These are phyloP conservation scores for Bathybates hornii DNA, from an alignment of 2,113 vertebrate genomes.

Conservation along the genomic window DNA sequence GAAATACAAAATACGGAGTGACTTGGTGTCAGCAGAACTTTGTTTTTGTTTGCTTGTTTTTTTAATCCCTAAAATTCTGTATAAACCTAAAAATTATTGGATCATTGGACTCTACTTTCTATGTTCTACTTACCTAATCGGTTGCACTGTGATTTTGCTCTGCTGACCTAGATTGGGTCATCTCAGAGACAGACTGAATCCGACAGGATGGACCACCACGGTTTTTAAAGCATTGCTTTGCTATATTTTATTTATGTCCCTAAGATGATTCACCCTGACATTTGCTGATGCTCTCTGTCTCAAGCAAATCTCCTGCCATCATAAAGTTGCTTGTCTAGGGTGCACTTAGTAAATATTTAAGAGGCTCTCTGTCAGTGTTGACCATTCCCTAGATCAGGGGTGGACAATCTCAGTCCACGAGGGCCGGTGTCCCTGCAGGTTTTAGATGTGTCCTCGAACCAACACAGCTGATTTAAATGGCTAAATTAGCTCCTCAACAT, in stretches of 20 bases:
- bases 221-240: constrained; percentile 36
- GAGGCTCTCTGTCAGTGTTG: not conserved
- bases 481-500: no score
- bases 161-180: not conserved
- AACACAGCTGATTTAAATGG: no score
- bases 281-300: constrained; percentile 52
- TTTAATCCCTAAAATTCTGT: not conserved
- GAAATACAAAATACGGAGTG: not conserved
- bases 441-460: no score
- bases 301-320: constrained; percentile 34
- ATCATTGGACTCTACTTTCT: not conserved
- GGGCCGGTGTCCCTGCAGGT: no score
- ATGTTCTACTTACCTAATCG: not conserved
- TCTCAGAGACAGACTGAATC: constrained; percentile 15
- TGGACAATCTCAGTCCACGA: no score
- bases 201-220: constrained; percentile 28
- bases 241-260: constrained; percentile 61
- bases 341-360: constrained; percentile 59
- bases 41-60: not conserved
- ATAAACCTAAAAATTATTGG: not conserved
- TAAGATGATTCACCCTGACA: constrained; percentile 56
- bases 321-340: constrained; percentile 38
- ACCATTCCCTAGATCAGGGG: not conserved
- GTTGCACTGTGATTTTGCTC: not conserved
- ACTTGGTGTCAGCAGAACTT: not conserved